Base-by-base conservation (phyloP, 2,888 invertebrate genomes). In the Hypena proboscidalis region DNA sequence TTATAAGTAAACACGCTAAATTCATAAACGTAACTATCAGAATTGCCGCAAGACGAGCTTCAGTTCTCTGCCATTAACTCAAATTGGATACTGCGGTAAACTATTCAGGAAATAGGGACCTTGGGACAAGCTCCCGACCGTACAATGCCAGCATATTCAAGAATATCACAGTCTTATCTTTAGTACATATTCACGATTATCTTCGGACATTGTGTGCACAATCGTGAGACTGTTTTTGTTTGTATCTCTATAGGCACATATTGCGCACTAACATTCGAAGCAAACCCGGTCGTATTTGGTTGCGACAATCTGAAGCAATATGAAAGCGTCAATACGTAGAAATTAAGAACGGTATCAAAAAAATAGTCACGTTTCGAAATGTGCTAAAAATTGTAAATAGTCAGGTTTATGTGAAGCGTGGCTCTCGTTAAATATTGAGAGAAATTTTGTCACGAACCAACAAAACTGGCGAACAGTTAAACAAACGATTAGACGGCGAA, bases 361-460 rank as follows among this genome's bases (percentile, higher is more conserved):
- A 30, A 21, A 13, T 30, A 45, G 20, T 33, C 36, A 43, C 27
- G 53, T 48, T 34, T 46, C 27, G 23, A 15, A 11, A 44, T 22
- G 38, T 27, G 53, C 32, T 46, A 63, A 67, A 58, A 53, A 54
- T 31, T 50, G 20, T 33, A 34, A 61, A 62, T 56, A 50, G 43
- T 46, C 39, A 59, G 30, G 20, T 31, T 55, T 39, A 56, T 46
- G 37, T 51, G 27, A 39, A 58, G 54, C 36, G 42, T 44, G 39
- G 39, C 53, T 45, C 37, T 52, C 30, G 45, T 46, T 57, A 64
- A 70, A 63, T 65, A 61, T 68, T 67, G 39, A 58, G 62, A 63
- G 67, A 77, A 64, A 73, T 59, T 48, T 46, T 49, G 58, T 68
- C 63, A 64, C 64, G 59, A 67, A 58, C 52, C 57, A 55, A 66